phyloP scores from a whole-genome alignment of 2,888 invertebrate genomes.

The Rotaria socialis region DNA sequence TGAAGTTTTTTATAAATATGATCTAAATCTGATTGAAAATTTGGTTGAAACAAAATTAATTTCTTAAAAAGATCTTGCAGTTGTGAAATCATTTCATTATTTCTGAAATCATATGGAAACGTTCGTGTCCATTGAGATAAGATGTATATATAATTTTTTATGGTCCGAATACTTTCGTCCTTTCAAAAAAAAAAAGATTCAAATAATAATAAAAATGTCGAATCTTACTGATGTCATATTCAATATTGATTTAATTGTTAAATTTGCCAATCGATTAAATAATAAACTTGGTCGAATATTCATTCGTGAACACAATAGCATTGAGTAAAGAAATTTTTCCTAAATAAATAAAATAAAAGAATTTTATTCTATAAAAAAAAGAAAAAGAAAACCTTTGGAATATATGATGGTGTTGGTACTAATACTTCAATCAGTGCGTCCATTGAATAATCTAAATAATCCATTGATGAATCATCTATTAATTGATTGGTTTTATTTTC shows the following conservation, averaged over 20 bases:
- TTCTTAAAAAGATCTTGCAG: not conserved
- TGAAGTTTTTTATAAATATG: not conserved
- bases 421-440: not conserved
- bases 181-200: not conserved
- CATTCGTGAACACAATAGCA: not conserved
- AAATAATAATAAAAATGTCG: not conserved
- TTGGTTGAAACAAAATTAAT: not conserved
- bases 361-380: not conserved
- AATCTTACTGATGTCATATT: not conserved
- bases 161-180: constrained; percentile 7
- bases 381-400: not conserved
- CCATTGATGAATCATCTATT: not conserved
- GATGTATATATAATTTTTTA: constrained; percentile 37
- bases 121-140: constrained; percentile 38
- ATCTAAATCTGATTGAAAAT: not conserved
- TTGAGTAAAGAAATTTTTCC: constrained; percentile 7
- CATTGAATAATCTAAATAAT: not conserved
- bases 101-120: constrained; percentile 45
- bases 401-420: not conserved
- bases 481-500: not conserved
- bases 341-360: not conserved
- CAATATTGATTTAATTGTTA: not conserved
- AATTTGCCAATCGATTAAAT: constrained; percentile 19
- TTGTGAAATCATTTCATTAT: constrained; percentile 18
- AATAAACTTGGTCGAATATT: constrained; percentile 32